phyloP scores from a whole-genome alignment of 2,888 invertebrate species.

The Orthosia gothica region DNA sequence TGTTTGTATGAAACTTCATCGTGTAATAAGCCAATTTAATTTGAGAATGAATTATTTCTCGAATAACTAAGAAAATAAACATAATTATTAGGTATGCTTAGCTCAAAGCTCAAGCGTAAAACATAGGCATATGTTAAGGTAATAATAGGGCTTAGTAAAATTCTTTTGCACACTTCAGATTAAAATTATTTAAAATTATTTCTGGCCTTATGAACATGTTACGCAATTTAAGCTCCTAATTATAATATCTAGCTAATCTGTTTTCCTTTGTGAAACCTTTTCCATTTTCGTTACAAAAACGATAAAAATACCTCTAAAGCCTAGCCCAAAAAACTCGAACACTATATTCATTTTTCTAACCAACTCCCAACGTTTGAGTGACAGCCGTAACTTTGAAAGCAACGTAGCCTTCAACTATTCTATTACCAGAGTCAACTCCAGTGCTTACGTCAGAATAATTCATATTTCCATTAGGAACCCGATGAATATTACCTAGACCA shows the following conservation, averaged over 20 bases:
- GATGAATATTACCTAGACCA: slow-evolving; percentile 60
- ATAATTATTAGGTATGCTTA: neutral
- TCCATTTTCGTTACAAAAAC: neutral
- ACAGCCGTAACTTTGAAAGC: slow-evolving; percentile 17
- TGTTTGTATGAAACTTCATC: neutral
- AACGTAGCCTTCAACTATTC: slow-evolving; percentile 37
- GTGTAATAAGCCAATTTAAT: neutral
- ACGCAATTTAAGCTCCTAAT: neutral
- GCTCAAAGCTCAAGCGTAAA: too few relatives aligned
- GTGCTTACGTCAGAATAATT: slow-evolving; percentile 60
- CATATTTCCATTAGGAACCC: slow-evolving; percentile 65
- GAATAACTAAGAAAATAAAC: neutral
- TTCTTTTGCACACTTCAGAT: neutral
- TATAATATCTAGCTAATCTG: neutral
- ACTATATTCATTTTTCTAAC: neutral
- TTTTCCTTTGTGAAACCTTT: neutral
- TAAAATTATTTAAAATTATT: neutral
- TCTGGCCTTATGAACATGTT: neutral
- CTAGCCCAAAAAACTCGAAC: neutral
- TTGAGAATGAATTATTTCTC: neutral
- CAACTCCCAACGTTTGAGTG: slow-evolving; percentile 2
- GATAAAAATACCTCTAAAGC: neutral
- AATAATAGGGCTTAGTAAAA: neutral
- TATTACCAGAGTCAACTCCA: slow-evolving; percentile 44
- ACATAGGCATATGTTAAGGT: neutral